Evolutionary conservation across 2,797 vertebrate genomes (phyloP).

Genomic region (Anolis apletophallus): DNA sequence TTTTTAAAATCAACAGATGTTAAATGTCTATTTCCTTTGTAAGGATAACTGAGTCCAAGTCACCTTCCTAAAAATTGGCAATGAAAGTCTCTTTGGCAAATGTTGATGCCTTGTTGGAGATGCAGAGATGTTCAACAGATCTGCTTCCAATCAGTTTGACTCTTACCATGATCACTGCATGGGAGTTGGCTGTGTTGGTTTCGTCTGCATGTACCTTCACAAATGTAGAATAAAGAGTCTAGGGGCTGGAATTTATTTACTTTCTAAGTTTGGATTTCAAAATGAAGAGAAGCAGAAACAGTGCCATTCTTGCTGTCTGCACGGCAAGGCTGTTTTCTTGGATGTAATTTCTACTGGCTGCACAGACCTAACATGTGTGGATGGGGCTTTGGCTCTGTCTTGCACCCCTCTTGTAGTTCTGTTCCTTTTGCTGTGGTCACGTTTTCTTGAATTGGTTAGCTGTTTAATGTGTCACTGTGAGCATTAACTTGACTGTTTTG

Average conservation of each 20-base stretch:
- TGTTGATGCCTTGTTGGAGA: background rate
- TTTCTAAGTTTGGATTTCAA: background rate
- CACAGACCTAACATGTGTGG: background rate
- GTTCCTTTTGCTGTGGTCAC: background rate
- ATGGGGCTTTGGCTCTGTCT: background rate
- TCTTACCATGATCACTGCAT: background rate
- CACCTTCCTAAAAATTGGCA: background rate
- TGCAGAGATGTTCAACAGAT: background rate
- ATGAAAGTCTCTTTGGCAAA: background rate
- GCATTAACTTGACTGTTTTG: background rate
- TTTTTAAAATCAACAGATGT: background rate
- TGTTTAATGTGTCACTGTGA: background rate
- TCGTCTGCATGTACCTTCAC: background rate
- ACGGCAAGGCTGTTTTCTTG: background rate
- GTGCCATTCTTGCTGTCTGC: background rate
- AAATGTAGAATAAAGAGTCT: background rate
- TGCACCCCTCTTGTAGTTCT: background rate
- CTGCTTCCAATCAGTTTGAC: constrained; percentile 2
- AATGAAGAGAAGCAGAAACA: constrained; percentile 17
- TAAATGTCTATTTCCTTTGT: background rate
- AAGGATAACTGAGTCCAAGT: background rate
- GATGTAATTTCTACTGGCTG: background rate
- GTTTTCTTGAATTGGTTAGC: background rate
- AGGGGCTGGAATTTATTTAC: background rate
- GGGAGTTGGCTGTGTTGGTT: background rate